Percentiles rank a stretch among this genome's conserved stretches.
Evolutionary conservation across 2,888 invertebrate species (phyloP).

Genomic region (Amblyjoppa proteus): DNA sequence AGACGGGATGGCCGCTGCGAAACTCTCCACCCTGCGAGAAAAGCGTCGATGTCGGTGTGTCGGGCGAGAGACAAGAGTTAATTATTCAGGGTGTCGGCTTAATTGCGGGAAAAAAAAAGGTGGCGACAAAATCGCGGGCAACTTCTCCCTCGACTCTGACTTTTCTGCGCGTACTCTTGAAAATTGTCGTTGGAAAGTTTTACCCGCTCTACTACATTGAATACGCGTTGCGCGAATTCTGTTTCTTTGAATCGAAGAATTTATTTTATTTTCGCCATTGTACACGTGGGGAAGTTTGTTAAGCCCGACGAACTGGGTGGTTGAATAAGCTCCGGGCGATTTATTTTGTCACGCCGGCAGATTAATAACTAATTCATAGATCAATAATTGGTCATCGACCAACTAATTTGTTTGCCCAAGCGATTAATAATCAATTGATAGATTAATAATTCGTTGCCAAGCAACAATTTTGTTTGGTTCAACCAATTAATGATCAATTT

Average conservation of each 20-base stretch:
- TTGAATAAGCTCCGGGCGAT: background rate
- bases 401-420: no score
- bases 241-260: background rate
- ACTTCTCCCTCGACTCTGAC: conserved; percentile 17
- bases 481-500: no score
- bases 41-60: conserved; percentile 54
- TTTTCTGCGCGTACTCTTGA: conserved; percentile 25
- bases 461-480: background rate
- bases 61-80: conserved; percentile 67
- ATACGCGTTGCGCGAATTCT: conserved; percentile 1
- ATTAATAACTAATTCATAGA: background rate
- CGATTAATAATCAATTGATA: no score
- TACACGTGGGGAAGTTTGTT: background rate
- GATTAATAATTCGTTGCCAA: background rate
- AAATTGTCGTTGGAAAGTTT: conserved; percentile 11
- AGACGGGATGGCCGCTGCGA: conserved; percentile 18
- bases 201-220: conserved; percentile 9
- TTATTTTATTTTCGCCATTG: background rate
- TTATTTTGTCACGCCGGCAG: background rate
- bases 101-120: conserved; percentile 72
- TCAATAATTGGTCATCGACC: background rate
- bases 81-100: conserved; percentile 76
- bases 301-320: background rate
- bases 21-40: conserved; percentile 26
- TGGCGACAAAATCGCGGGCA: conserved; percentile 68